Evolutionary conservation across 2,888 invertebrate genomes (phyloP).

Genomic region (Drosophila mercatorum): DNA sequence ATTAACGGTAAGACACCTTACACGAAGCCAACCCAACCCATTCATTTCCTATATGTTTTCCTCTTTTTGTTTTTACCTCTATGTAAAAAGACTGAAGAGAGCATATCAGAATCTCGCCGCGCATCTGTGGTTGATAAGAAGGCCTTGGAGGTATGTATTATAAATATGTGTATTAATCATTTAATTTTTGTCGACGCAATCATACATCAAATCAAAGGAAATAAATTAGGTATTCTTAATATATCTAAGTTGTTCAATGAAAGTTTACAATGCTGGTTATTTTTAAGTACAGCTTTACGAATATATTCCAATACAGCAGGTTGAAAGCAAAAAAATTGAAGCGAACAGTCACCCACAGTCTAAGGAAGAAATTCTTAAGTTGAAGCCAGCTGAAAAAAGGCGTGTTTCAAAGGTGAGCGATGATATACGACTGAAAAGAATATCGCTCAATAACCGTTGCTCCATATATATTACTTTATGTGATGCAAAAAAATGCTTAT

Average conservation of each 20-base stretch:
- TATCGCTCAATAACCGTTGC: background rate
- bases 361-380: conserved; percentile 87
- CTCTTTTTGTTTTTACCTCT: background rate
- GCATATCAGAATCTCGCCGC: conserved; percentile 76
- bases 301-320: conserved; percentile 58
- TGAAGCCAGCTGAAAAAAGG: conserved; percentile 85
- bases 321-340: conserved; percentile 74
- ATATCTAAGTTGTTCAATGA: background rate
- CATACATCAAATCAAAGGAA: background rate
- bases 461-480: background rate
- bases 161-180: background rate
- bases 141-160: conserved; percentile 76
- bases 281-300: conserved; percentile 20
- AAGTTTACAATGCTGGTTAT: background rate
- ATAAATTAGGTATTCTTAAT: background rate
- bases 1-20: conserved; percentile 70
- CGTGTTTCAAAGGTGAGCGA: conserved; percentile 81
- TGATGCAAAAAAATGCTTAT: conserved; percentile 19
- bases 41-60: background rate
- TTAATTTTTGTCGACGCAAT: background rate
- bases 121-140: conserved; percentile 81
- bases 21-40: background rate
- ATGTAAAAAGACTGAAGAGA: conserved; percentile 70
- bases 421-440: background rate
- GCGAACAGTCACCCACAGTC: conserved; percentile 86